A percentile compares a stretch with the other conserved stretches of the same genome.
These are phyloP conservation scores for Sphinx pinastri DNA, from an alignment of 2,888 invertebrate species.

Conservation along the genomic window DNA sequence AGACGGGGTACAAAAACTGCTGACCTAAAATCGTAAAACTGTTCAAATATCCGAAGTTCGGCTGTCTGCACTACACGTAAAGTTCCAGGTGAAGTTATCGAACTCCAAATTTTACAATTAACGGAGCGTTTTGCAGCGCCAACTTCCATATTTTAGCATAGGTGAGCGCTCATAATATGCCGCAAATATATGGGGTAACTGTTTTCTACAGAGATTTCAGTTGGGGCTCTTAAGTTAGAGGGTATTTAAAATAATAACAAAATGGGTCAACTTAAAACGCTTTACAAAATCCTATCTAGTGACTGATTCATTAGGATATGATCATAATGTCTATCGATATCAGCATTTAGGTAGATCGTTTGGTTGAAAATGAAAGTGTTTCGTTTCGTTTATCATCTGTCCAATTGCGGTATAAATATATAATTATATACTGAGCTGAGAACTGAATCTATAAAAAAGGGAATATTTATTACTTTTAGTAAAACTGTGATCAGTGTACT, in stretches of 20 bases:
- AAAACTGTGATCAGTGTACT: no score
- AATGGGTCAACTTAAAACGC: neutral
- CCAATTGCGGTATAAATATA: no score
- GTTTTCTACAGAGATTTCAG: conserved; percentile 58
- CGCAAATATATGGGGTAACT: conserved; percentile 61
- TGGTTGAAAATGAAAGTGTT: no score
- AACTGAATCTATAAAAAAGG: no score
- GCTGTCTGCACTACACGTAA: conserved; percentile 34
- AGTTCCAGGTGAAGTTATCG: conserved; percentile 59
- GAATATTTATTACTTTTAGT: no score
- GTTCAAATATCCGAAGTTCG: conserved; percentile 16
- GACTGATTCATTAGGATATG: no score
- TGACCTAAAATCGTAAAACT: conserved; percentile 20
- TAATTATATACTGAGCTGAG: no score
- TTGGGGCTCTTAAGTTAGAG: conserved; percentile 46
- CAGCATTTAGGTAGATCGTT: no score
- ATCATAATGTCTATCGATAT: no score
- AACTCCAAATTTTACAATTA: conserved; percentile 74
- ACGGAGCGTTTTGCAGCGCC: conserved; percentile 56
- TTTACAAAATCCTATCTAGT: no score
- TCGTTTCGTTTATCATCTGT: no score
- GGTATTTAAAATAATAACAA: conserved; percentile 28
- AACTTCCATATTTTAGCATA: conserved; percentile 69
- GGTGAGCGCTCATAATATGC: conserved; percentile 66
- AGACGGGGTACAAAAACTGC: neutral